Base-by-base conservation (phyloP, 2,113 vertebrate species). In the Pachypanchax playfairii region DNA sequence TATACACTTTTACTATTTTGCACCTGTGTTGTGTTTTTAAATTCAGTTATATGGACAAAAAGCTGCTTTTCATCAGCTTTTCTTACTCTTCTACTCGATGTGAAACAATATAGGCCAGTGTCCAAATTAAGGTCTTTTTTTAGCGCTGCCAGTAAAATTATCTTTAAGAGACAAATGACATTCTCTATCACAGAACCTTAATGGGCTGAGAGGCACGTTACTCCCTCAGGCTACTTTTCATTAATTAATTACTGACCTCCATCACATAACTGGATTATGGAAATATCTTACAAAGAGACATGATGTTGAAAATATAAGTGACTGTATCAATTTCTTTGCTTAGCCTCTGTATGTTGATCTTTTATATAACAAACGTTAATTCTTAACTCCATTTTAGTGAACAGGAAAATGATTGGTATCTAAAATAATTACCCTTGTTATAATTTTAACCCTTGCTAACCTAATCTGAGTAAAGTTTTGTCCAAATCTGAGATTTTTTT, bases 81-180 rank as follows among this genome's bases (percentile, higher is more conserved):
- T 57, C 20, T 44, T 75, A 56, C 77, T 75, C 63, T 60, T 17
- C 33, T 33, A 49, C 26, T 41, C 18, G 12, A 6, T 48, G 58
- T 51, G 15, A 76, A 63, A 62, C 29, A 43, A 83, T 80, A 57
- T 53, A 78, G 83, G 75, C 43, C 86, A 78, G 22, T 13, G 57
- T 79, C 58, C 24, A 79, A 84, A 87, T 86, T 52, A 80, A 57
- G 36, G 25, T 73, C 73, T 83, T 59, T 65, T 69, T 78, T 72
- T 75, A 77, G 65, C 77, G 72, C 76, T 26, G 75, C 76, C 67
- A 35, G 65, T 48, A 57, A 74, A 75, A 73, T 71, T 56, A 78
- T 83, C 66, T 79, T 69, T 61, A 58, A 71, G 67, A 85, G 77
- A 85, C 76, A 83, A 85, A 88, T 86, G 66, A 84, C 73, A 80